These are phyloP conservation scores for Forbesichthys agassizii DNA, from an alignment of 2,113 vertebrate genomes.

Conservation along the genomic window DNA sequence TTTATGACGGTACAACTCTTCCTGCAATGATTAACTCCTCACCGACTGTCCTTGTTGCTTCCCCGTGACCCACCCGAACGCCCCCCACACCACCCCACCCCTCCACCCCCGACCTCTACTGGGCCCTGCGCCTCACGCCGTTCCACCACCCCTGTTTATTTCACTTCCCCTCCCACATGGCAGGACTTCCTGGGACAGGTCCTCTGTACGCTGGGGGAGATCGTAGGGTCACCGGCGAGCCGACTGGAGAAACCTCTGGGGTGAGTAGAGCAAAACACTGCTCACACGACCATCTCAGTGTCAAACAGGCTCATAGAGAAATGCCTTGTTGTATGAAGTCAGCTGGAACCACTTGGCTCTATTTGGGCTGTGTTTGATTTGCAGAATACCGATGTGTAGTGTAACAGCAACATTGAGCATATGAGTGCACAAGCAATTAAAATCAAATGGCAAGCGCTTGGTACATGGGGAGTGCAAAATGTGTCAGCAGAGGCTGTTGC, in stretches of 20 bases:
- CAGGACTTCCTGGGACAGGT: conserved; percentile 95
- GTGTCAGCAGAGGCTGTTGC: too few relatives aligned
- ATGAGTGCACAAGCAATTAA: too few relatives aligned
- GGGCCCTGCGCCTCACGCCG: conserved; percentile 37
- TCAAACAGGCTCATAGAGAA: background rate
- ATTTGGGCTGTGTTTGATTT: background rate
- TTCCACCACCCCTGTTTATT: conserved; percentile 24
- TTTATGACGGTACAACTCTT: conserved; percentile 64
- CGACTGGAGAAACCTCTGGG: conserved; percentile 89
- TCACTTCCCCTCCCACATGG: conserved; percentile 27
- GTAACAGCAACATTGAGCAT: too few relatives aligned
- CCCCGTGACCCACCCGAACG: conserved; percentile 38
- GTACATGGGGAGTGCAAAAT: too few relatives aligned
- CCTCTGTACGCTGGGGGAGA: conserved; percentile 94
- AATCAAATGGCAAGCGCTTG: too few relatives aligned
- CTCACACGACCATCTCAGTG: background rate
- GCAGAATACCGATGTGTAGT: background rate
- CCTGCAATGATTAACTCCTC: conserved; percentile 50
- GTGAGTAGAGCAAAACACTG: conserved; percentile 73
- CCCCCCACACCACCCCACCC: background rate
- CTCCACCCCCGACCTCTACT: conserved; percentile 26
- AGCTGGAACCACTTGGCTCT: too few relatives aligned
- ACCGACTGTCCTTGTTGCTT: conserved; percentile 59
- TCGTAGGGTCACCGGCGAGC: conserved; percentile 90
- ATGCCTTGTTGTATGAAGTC: too few relatives aligned